Evolutionary conservation across 2,797 vertebrate genomes (phyloP).

Genomic region (Eleutherodactylus coqui): DNA sequence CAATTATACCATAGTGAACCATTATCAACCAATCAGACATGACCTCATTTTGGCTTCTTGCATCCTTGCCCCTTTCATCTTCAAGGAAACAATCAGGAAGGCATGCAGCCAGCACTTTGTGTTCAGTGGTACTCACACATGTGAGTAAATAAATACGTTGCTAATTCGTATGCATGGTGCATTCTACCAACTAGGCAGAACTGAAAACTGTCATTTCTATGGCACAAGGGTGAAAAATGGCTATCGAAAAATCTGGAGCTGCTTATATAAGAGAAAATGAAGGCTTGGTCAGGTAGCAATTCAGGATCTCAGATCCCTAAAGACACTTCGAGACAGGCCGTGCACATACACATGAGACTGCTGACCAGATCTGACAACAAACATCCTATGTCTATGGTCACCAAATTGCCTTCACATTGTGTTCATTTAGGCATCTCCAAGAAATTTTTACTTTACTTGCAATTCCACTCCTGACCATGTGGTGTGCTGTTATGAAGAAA

Average conservation of each 20-base stretch:
- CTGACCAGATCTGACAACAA: too few relatives aligned
- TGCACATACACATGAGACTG: too few relatives aligned
- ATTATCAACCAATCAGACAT: background rate
- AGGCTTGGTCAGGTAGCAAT: background rate
- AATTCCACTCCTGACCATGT: background rate
- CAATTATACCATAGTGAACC: background rate
- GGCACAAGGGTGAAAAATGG: background rate
- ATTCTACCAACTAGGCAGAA: background rate
- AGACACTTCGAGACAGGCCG: too few relatives aligned
- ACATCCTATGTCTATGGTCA: too few relatives aligned
- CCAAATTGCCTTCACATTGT: background rate
- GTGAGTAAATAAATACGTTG: background rate
- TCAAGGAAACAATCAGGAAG: background rate
- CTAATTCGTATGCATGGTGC: background rate
- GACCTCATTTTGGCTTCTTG: background rate
- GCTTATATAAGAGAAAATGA: background rate
- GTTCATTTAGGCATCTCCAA: background rate
- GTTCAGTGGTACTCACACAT: background rate
- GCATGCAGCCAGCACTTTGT: background rate
- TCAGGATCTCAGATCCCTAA: background rate
- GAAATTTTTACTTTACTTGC: background rate
- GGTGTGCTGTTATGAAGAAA: background rate
- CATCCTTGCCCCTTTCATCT: background rate
- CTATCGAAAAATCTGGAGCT: background rate
- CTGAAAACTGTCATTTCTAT: background rate